These are phyloP conservation scores for Scarus forsteni DNA, from an alignment of 2,797 vertebrate species.

Conservation along the genomic window DNA sequence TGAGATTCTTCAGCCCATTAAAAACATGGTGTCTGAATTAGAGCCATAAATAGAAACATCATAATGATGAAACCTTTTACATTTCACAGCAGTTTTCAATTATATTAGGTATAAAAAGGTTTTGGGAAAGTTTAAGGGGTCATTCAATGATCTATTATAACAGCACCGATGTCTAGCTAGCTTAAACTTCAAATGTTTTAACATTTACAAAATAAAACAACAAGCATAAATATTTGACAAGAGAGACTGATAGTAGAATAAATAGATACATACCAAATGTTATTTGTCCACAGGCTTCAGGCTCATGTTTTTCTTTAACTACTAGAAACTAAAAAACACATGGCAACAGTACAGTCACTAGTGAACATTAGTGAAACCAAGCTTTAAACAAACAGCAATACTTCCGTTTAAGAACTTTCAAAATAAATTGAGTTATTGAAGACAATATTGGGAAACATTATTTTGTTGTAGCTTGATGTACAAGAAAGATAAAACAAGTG, in stretches of 20 bases:
- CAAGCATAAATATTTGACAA: not conserved
- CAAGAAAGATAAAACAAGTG: too few relatives aligned
- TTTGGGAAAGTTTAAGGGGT: too few relatives aligned
- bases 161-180: too few relatives aligned
- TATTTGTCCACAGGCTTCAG: not conserved
- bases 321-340: conserved; percentile 39
- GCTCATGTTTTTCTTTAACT: not conserved
- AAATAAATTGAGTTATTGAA: too few relatives aligned
- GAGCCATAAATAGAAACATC: not conserved
- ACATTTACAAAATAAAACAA: too few relatives aligned
- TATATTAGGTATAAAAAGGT: not conserved
- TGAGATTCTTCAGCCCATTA: not conserved
- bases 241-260: not conserved
- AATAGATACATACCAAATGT: conserved; percentile 49
- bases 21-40: not conserved
- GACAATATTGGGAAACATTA: too few relatives aligned
- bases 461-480: too few relatives aligned
- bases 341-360: not conserved
- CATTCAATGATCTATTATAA: too few relatives aligned
- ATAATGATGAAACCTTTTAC: not conserved
- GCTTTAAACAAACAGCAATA: accelerated
- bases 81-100: not conserved
- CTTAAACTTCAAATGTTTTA: too few relatives aligned
- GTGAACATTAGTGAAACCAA: not conserved
- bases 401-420: too few relatives aligned